Evolutionary conservation across 2,888 invertebrate species (phyloP).

Genomic region (Drosophila greeni): DNA sequence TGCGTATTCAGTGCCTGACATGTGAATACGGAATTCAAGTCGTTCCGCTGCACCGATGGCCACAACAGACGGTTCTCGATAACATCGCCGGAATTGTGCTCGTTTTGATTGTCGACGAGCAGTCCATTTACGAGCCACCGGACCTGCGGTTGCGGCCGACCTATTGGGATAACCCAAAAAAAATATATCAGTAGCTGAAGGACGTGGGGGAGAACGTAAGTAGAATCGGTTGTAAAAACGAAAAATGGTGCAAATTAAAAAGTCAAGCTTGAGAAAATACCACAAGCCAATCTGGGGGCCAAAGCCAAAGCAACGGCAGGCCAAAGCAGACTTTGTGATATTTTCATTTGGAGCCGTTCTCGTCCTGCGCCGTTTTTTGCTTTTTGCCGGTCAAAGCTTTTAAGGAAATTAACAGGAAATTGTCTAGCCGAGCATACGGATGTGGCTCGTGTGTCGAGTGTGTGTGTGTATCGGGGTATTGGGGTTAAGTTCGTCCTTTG

Average conservation of each 20-base stretch:
- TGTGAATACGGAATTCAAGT: slow-evolving; percentile 91
- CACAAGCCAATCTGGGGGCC: slow-evolving; percentile 37
- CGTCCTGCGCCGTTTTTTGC: slow-evolving; percentile 24
- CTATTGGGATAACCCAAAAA: slow-evolving; percentile 77
- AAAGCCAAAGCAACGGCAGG: slow-evolving; percentile 27
- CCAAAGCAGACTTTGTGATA: slow-evolving; percentile 68
- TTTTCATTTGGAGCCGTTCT: slow-evolving; percentile 64
- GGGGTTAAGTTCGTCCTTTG: slow-evolving; percentile 52
- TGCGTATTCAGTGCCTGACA: slow-evolving; percentile 93
- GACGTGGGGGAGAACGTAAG: slow-evolving; percentile 1
- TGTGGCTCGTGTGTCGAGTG: slow-evolving; percentile 52
- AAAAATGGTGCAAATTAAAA: slow-evolving; percentile 68
- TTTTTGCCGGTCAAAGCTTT: slow-evolving; percentile 66
- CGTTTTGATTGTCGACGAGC: slow-evolving; percentile 89
- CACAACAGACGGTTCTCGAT: slow-evolving; percentile 90
- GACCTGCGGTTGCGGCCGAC: slow-evolving; percentile 89
- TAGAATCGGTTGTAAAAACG: slow-evolving; percentile 17
- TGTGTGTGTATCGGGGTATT: slow-evolving; percentile 26
- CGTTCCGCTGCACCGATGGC: slow-evolving; percentile 86
- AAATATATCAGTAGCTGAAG: slow-evolving; percentile 8
- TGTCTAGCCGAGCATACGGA: slow-evolving; percentile 69
- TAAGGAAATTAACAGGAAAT: slow-evolving; percentile 76
- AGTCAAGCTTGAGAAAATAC: slow-evolving; percentile 61
- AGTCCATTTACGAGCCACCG: slow-evolving; percentile 91
- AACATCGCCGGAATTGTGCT: slow-evolving; percentile 90